Evolutionary conservation across 1,140 invertebrate genomes (phyloP).

Genomic region (Bombus vancouverensis): DNA sequence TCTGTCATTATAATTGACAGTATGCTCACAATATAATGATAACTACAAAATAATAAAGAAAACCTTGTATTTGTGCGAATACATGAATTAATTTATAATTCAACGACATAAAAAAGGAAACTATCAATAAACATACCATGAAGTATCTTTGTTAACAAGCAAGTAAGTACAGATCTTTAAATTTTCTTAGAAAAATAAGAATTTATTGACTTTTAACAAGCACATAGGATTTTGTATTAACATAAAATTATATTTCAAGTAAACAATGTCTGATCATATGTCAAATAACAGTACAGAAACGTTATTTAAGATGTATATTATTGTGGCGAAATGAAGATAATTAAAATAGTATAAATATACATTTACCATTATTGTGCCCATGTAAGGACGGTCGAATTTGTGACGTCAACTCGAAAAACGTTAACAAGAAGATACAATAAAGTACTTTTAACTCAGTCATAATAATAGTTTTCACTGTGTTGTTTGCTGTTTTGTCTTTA

Average conservation of each 20-base stretch:
- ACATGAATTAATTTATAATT: not conserved
- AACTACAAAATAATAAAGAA: not conserved
- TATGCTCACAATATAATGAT: not conserved
- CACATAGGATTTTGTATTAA: not conserved
- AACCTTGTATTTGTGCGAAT: not conserved
- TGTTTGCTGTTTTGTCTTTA: conserved; percentile 68
- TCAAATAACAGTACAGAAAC: not conserved
- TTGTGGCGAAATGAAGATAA: not conserved
- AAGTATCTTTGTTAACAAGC: not conserved
- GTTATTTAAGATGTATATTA: conserved; percentile 6
- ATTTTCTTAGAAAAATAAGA: not conserved
- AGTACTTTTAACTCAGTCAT: conserved; percentile 79
- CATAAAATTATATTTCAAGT: not conserved
- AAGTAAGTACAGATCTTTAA: not conserved
- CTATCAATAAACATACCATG: not conserved
- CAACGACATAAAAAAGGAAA: not conserved
- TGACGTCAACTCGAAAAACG: conserved; percentile 75
- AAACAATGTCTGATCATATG: not conserved
- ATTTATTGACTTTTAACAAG: not conserved
- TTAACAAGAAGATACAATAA: conserved; percentile 78
- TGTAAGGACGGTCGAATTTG: conserved; percentile 79
- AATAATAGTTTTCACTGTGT: conserved; percentile 72
- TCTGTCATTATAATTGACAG: not conserved
- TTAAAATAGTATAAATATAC: conserved; percentile 43
- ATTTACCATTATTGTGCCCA: conserved; percentile 81